Percentiles rank a stretch among this genome's conserved stretches.
Conservation (phyloP, 2,888 invertebrate species). For the Pseudococcus longispinus region DNA sequence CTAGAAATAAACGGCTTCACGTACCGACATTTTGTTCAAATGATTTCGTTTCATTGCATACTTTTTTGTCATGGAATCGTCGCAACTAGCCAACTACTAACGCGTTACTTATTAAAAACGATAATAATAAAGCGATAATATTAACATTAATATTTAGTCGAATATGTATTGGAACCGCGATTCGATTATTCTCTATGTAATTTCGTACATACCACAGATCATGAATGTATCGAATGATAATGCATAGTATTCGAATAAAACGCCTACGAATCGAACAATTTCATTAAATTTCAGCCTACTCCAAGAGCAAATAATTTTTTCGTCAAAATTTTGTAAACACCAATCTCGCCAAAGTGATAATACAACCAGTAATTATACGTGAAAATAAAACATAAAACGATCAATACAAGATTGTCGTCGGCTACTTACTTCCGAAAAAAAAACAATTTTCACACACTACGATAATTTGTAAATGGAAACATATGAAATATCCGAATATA, state of each 20-base stretch:
- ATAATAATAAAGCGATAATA: neutral
- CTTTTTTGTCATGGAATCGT: constrained; percentile 28
- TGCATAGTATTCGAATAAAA: constrained; percentile 6
- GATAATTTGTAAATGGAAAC: neutral
- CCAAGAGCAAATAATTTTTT: constrained; percentile 29
- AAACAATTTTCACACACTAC: constrained; percentile 13
- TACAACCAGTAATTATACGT: constrained; percentile 40
- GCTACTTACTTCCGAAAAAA: constrained; percentile 53
- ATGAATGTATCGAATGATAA: constrained; percentile 15
- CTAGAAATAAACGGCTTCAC: neutral
- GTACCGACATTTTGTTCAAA: constrained; percentile 24
- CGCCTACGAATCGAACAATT: constrained; percentile 15
- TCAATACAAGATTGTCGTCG: constrained; percentile 33
- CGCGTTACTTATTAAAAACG: neutral
- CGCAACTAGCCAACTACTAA: neutral
- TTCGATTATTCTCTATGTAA: neutral
- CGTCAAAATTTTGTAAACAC: constrained; percentile 39
- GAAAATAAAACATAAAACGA: constrained; percentile 2
- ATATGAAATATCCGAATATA: neutral
- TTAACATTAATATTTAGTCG: neutral
- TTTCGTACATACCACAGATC: constrained; percentile 33
- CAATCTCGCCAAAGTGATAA: constrained; percentile 32
- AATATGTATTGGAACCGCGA: neutral
- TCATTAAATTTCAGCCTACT: constrained; percentile 26
- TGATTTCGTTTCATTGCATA: constrained; percentile 36